A percentile compares a stretch with the other conserved stretches of the same genome.
phyloP scores from a whole-genome alignment of 2,888 invertebrate genomes.

The Cephus pulcher region DNA sequence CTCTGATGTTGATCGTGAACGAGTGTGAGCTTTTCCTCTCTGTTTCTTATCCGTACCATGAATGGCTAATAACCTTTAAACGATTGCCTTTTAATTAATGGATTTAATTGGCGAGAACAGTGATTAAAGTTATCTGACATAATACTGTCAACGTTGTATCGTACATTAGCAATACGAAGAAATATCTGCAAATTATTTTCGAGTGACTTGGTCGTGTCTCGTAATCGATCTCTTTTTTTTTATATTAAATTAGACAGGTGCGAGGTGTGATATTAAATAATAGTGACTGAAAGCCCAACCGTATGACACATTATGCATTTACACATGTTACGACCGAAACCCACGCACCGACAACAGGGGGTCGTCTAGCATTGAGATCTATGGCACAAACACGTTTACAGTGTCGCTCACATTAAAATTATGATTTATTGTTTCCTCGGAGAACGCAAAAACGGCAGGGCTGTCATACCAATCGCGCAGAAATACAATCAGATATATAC shows the following conservation, averaged over 20 bases:
- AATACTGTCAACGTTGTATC: background rate
- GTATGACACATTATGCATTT: slow-evolving; percentile 33
- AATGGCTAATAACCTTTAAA: background rate
- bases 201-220: background rate
- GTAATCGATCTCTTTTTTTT: background rate
- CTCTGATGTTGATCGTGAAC: background rate
- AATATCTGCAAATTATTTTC: background rate
- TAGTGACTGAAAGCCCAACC: slow-evolving; percentile 16
- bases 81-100: background rate
- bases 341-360: slow-evolving; percentile 45
- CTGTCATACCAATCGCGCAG: background rate
- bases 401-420: slow-evolving; percentile 36
- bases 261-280: slow-evolving; percentile 30
- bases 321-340: slow-evolving; percentile 24
- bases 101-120: background rate
- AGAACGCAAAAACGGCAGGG: slow-evolving; percentile 7
- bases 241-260: slow-evolving; percentile 1
- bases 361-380: slow-evolving; percentile 50
- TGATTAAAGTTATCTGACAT: background rate
- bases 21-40: background rate
- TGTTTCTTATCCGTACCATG: background rate
- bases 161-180: background rate
- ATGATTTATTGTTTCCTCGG: slow-evolving; percentile 34
- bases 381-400: slow-evolving; percentile 47
- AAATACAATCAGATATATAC: background rate